These are phyloP conservation scores for Cephus cinctus DNA, from an alignment of 1,140 invertebrate genomes.

Conservation along the genomic window DNA sequence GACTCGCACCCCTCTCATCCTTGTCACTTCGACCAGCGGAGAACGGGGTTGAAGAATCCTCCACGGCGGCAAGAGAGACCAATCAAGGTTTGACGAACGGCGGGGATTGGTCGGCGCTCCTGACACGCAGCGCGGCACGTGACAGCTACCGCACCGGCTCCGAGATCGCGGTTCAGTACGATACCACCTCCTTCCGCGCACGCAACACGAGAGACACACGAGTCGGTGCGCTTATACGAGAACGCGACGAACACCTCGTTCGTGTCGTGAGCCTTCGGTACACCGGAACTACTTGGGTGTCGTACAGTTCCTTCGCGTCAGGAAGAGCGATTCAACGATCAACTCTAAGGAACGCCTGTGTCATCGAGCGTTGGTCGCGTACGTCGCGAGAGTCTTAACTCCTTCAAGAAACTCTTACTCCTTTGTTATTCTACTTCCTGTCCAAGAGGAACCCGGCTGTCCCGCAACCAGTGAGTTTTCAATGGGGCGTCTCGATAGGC, in stretches of 20 bases:
- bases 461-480: too few relatives aligned
- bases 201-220: slow-evolving; percentile 40
- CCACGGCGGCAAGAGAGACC: slow-evolving; percentile 50
- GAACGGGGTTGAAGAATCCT: slow-evolving; percentile 56
- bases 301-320: too few relatives aligned
- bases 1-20: slow-evolving; percentile 11
- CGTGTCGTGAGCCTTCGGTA: too few relatives aligned
- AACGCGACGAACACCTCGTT: slow-evolving; percentile 20
- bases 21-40: slow-evolving; percentile 37
- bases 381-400: too few relatives aligned
- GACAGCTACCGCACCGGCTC: slow-evolving; percentile 24
- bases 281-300: too few relatives aligned
- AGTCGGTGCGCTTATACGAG: slow-evolving; percentile 13
- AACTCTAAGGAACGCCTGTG: too few relatives aligned
- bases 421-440: too few relatives aligned
- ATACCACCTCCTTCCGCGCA: slow-evolving; percentile 55
- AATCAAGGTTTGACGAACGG: slow-evolving; percentile 64
- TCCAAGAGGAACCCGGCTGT: too few relatives aligned
- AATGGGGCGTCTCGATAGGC: slow-evolving; percentile 31
- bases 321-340: too few relatives aligned
- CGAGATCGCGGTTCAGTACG: slow-evolving; percentile 53
- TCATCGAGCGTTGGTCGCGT: too few relatives aligned
- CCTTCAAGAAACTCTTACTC: too few relatives aligned
- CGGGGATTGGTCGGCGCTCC: slow-evolving; percentile 57
- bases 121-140: slow-evolving; percentile 34